Base-by-base conservation (phyloP, 2,797 vertebrate genomes). In the Syndactyla subalaris region DNA sequence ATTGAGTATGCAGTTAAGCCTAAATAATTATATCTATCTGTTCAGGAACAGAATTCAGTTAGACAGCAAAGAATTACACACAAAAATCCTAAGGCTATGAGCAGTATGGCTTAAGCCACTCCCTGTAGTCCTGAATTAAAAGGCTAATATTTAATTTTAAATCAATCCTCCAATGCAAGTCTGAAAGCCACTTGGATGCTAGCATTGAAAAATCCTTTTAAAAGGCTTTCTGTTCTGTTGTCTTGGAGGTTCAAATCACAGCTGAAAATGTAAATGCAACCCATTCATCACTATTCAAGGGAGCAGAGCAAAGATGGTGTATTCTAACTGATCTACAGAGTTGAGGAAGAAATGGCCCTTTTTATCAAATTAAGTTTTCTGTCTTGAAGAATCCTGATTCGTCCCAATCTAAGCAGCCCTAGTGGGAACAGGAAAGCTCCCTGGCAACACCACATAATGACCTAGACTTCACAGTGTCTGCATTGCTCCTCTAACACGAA, bases 141-240 rank as follows among this genome's bases (percentile, higher is more conserved):
- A 90, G 45, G 38, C 12, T 79, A 75, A 41, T 55, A 66, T 61
- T 93, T 68, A 66, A 45, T 30, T 84, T 85, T 59, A 86, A 70
- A 89, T 36, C 46, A 84, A 76, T n/a, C 32, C 73, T 82, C 49
- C 49, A 59, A 21, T 6, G 52, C n/a, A 79, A 85, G 75, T 87
- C 67, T 63, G 48, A 95, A 94, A 92, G 86, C 8, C 14, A 23
- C 23, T 43, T 13, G 10, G 59, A 67, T 7, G 52, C 14, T 36
- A 65, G 63, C 68, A 89, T 4, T 79, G 45, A 95, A 88, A 85
- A 79, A 36, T n/a, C 19, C 45, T 71, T 77, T 51, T n/a, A 45
- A 96, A 89, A 89, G 65, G 30, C 65, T 62, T 85, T 92, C 86
- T 89, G 61, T 94, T 93, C 81, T 84, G 23, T 22, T 81, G 51